Conservation (phyloP, 2,888 invertebrate genomes). For the Sinohyriopsis cumingii region DNA sequence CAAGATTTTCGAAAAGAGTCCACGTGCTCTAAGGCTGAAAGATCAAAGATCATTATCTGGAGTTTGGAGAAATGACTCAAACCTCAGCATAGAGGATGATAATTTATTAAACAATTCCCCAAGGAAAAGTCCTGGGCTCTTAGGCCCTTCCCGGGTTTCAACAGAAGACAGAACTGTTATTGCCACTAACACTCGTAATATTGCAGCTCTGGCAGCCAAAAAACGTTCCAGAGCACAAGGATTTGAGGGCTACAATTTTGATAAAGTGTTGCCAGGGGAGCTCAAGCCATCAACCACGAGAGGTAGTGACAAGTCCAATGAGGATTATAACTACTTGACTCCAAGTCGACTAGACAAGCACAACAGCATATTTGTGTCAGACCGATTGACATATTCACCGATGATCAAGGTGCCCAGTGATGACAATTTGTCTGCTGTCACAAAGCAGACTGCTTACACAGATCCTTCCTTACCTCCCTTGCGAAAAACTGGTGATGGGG, state of each 20-base stretch:
- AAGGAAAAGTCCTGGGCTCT: slow-evolving; percentile 13
- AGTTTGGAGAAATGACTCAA: slow-evolving; percentile 43
- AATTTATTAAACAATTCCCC: slow-evolving; percentile 9
- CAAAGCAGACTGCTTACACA: slow-evolving; percentile 43
- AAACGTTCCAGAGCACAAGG: slow-evolving; percentile 57
- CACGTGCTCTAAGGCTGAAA: slow-evolving; percentile 47
- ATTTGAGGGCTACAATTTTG: slow-evolving; percentile 37
- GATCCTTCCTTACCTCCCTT: slow-evolving; percentile 32
- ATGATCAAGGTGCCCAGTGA: slow-evolving; percentile 47
- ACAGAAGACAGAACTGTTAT: slow-evolving; percentile 56
- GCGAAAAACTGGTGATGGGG: slow-evolving; percentile 23
- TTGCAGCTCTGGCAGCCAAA: slow-evolving; percentile 66
- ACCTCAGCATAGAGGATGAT: slow-evolving; percentile 37
- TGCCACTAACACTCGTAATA: slow-evolving; percentile 63
- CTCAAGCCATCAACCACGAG: slow-evolving; percentile 24
- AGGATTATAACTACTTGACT: slow-evolving; percentile 46
- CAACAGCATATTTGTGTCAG: slow-evolving; percentile 53
- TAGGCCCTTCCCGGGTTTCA: slow-evolving; percentile 42
- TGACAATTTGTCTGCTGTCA: slow-evolving; percentile 49
- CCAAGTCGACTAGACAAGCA: slow-evolving; percentile 66
- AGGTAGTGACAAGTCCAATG: slow-evolving; percentile 20
- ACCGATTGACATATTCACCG: slow-evolving; percentile 23
- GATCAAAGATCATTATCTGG: slow-evolving; percentile 35
- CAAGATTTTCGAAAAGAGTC: slow-evolving; percentile 59
- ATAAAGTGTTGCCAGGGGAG: slow-evolving; percentile 32